phyloP scores from a whole-genome alignment of 2,888 invertebrate species.

The Cephonodes hylas region DNA sequence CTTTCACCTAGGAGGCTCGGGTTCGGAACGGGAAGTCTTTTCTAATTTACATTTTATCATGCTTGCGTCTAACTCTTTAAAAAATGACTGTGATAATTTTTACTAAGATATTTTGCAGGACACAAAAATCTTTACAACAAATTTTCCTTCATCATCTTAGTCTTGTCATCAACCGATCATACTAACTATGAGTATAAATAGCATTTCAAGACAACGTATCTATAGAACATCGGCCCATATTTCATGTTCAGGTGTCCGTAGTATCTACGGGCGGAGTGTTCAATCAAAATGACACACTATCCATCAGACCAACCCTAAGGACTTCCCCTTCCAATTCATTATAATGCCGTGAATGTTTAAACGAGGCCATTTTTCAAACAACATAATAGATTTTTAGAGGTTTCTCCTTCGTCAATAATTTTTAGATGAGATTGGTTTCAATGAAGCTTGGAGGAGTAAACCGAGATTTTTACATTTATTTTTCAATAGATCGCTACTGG shows the following conservation, averaged over 20 bases:
- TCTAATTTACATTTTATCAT: too few species aligned
- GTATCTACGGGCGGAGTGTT: conserved; percentile 12
- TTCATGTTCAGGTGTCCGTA: neutral
- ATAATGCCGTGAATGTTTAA: conserved; percentile 34
- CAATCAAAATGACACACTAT: conserved; percentile 46
- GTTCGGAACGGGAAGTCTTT: conserved; percentile 87
- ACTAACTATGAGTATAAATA: too few species aligned
- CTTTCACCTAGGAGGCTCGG: conserved; percentile 88
- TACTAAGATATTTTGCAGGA: too few species aligned
- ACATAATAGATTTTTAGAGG: conserved; percentile 27
- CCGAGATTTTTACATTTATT: neutral
- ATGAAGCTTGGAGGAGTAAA: neutral
- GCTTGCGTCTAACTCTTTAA: too few species aligned
- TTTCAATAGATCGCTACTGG: too few species aligned
- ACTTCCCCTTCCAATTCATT: conserved; percentile 40
- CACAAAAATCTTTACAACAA: too few species aligned
- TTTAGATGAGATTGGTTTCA: neutral
- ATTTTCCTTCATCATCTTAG: too few species aligned
- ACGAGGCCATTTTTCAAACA: conserved; percentile 41
- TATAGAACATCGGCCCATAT: neutral
- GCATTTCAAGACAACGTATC: too few species aligned
- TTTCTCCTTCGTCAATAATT: conserved; percentile 11
- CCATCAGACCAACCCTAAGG: conserved; percentile 32
- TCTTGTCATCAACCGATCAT: too few species aligned
- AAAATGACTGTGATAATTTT: too few species aligned